A percentile compares a stretch with the other conserved stretches of the same genome.
phyloP scores from a whole-genome alignment of 2,113 vertebrate species.

The Gopherus flavomarginatus region DNA sequence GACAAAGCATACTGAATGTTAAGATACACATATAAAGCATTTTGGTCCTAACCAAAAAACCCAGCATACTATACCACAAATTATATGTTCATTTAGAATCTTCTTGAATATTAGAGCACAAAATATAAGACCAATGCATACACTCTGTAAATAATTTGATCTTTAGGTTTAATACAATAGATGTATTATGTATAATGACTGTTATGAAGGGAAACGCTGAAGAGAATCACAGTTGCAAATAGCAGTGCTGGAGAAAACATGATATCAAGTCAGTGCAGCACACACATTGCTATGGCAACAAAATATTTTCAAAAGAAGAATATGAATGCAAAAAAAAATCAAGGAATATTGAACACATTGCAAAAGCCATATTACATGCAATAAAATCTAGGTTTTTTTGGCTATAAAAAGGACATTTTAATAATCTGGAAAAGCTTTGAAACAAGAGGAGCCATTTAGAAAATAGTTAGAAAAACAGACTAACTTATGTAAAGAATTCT shows the following conservation, averaged over 20 bases:
- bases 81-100: neutral
- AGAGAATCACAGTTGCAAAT: neutral
- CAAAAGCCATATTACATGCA: neutral
- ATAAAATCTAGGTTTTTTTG: neutral
- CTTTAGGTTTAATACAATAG: neutral
- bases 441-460: constrained; percentile 15
- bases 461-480: neutral
- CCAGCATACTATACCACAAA: neutral
- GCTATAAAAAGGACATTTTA: constrained; percentile 9
- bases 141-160: neutral
- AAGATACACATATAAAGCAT: neutral
- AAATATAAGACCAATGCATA: neutral
- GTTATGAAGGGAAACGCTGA: neutral
- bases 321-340: neutral
- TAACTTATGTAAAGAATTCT: neutral
- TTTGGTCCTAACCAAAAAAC: neutral
- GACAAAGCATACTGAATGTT: neutral
- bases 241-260: neutral
- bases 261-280: neutral
- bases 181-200: neutral
- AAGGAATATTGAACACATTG: neutral
- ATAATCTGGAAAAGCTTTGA: constrained; percentile 1
- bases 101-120: neutral
- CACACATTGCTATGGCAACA: neutral
- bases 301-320: constrained; percentile 23